A percentile compares a stretch with the other conserved stretches of the same genome.
phyloP scores from a whole-genome alignment of 2,113 vertebrate species.

The Callospermophilus lateralis region DNA sequence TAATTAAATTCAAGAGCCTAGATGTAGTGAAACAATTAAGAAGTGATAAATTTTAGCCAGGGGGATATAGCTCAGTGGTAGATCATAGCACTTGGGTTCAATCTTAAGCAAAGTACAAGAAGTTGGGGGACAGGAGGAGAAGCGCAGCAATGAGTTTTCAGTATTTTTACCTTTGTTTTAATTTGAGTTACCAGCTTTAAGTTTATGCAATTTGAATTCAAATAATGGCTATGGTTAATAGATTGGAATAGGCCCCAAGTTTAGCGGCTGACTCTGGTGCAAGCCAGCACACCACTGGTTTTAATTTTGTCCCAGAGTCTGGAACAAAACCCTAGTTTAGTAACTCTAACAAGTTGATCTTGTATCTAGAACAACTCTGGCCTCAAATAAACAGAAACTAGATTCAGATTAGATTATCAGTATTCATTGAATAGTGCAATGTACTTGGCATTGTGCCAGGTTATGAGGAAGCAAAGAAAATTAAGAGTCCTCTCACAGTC shows the following conservation, averaged over 20 bases:
- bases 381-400: slow-evolving; percentile 35
- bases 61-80: neutral
- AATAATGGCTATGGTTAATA: neutral
- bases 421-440: neutral
- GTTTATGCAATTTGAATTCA: slow-evolving; percentile 43
- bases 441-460: neutral
- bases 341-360: slow-evolving; percentile 47
- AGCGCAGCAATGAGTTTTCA: neutral
- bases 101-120: neutral
- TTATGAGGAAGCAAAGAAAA: neutral
- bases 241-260: slow-evolving; percentile 34
- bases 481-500: neutral
- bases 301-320: slow-evolving; percentile 26
- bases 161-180: slow-evolving; percentile 37
- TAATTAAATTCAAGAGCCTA: neutral
- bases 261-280: neutral
- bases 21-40: slow-evolving; percentile 11
- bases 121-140: too few species aligned
- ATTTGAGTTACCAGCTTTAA: neutral
- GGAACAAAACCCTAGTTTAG: slow-evolving; percentile 12
- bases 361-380: slow-evolving; percentile 56
- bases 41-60: neutral
- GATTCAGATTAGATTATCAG: slow-evolving; percentile 54
- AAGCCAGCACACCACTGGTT: neutral
- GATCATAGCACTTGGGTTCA: neutral